These are phyloP conservation scores for Cremastinae sp. DNA, from an alignment of 2,888 invertebrate genomes.

Conservation along the genomic window DNA sequence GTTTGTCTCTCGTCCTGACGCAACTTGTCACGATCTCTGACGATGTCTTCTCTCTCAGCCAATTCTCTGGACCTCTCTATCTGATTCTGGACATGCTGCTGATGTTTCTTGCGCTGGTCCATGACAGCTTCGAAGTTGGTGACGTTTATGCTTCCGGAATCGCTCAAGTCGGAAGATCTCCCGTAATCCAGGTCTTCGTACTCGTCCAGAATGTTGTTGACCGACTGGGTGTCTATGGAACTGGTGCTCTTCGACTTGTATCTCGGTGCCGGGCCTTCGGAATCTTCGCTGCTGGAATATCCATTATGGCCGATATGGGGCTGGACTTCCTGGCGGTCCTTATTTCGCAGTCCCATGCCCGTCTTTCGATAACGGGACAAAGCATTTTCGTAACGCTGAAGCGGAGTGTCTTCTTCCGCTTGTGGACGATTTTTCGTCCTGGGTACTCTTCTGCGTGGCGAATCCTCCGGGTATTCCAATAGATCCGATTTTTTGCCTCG, in stretches of 20 bases:
- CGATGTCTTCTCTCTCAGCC: constrained; percentile 26
- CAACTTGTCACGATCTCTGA: constrained; percentile 11
- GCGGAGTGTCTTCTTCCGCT: constrained; percentile 61
- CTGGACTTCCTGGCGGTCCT: constrained; percentile 61
- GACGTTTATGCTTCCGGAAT: constrained; percentile 71
- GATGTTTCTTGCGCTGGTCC: constrained; percentile 69
- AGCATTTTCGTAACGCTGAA: constrained; percentile 69
- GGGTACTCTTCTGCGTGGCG: neutral
- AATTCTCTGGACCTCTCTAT: constrained; percentile 47
- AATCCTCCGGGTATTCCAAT: constrained; percentile 31
- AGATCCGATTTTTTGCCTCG: constrained; percentile 31
- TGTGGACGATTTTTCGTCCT: constrained; percentile 46
- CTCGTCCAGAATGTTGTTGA: constrained; percentile 76
- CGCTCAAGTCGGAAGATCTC: constrained; percentile 73
- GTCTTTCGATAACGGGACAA: constrained; percentile 68
- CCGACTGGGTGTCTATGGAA: constrained; percentile 75
- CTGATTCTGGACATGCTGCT: constrained; percentile 47
- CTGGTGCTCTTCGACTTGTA: constrained; percentile 74
- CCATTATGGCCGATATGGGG: constrained; percentile 63
- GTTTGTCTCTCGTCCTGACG: constrained; percentile 32
- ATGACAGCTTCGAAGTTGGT: constrained; percentile 72
- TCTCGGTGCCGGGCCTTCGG: constrained; percentile 67
- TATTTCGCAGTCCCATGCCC: constrained; percentile 54
- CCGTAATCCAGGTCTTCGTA: constrained; percentile 74
- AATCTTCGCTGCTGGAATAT: constrained; percentile 74